Evolutionary conservation across 1,140 invertebrate species (phyloP), one percentile per base, ranked within the genome.

Genomic region (Drosophila equinoxialis): DNA sequence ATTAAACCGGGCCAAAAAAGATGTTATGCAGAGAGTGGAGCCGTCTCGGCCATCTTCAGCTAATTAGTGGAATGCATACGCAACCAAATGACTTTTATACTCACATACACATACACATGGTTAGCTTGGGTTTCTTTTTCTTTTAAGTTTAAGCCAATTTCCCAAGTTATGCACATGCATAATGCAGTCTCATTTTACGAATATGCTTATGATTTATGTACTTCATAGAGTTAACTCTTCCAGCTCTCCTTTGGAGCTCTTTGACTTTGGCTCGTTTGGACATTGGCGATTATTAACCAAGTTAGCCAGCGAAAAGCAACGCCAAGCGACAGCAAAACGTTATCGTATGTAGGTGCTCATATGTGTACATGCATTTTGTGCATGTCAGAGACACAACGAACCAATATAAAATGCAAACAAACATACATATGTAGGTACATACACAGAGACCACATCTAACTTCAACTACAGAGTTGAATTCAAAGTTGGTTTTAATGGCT

Each of bases 201-300:
- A 76, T 81, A 86, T 86, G 76, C 72, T 89, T 83, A 83, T 87
- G 83, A 87, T 87, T 89, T 87, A 86, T 84, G 83, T 83, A 86
- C 83, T 82, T 67, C 63, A 23, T 59, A 23, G 39, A 68, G 72
- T 59, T 65, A 68, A 67, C 80, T 77, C 80, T 77, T 84, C 72
- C 77, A 74, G 69, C 70, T 26, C 23, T 17, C 17, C n/a, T n/a
- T 26, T 65, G 63, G 37, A 23, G 35, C 17, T 65, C n/a, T 65
- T 23, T 60, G 35, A 37, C 64, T 76, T 39, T 39, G 17, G 45
- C 45, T 51, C 45, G 45, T 51, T 45, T 60, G 26, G 37, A 54
- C 54, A 68, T 41, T 70, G 70, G 84, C 84, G 83, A 77, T 87
- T 87, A 87, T 87, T 89, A 87, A 71, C 70, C 77, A 45, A 51